These are phyloP conservation scores for Mystacornis crossleyi DNA, from an alignment of 2,113 vertebrate species.

Conservation along the genomic window DNA sequence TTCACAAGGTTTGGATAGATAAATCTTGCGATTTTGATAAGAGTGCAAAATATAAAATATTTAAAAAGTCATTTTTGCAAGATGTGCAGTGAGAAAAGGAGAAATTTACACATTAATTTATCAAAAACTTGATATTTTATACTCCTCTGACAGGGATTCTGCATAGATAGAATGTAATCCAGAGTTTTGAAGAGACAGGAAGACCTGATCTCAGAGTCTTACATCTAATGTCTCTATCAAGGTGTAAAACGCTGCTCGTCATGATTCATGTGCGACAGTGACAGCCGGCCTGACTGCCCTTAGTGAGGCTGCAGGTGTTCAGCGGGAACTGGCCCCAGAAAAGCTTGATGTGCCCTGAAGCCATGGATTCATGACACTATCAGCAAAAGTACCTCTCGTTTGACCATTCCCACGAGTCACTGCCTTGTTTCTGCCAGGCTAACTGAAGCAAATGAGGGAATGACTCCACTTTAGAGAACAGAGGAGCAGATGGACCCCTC, in stretches of 20 bases:
- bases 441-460: not conserved
- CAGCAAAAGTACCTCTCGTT: not conserved
- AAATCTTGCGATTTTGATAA: not conserved
- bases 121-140: not conserved
- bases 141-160: not conserved
- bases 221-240: not conserved
- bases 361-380: not conserved
- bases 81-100: not conserved
- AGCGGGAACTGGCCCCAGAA: not conserved
- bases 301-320: not conserved
- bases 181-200: not conserved
- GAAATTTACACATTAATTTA: not conserved
- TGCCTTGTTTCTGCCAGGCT: not conserved
- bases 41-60: not conserved
- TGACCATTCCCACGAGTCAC: not conserved
- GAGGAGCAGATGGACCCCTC: not conserved
- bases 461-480: not conserved
- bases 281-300: not conserved
- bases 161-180: not conserved
- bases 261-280: not conserved
- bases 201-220: not conserved
- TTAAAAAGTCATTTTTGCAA: not conserved
- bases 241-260: not conserved
- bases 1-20: not conserved
- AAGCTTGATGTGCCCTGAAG: not conserved